These are phyloP conservation scores for Xerus inauris DNA, from an alignment of 2,113 vertebrate species.

Conservation along the genomic window DNA sequence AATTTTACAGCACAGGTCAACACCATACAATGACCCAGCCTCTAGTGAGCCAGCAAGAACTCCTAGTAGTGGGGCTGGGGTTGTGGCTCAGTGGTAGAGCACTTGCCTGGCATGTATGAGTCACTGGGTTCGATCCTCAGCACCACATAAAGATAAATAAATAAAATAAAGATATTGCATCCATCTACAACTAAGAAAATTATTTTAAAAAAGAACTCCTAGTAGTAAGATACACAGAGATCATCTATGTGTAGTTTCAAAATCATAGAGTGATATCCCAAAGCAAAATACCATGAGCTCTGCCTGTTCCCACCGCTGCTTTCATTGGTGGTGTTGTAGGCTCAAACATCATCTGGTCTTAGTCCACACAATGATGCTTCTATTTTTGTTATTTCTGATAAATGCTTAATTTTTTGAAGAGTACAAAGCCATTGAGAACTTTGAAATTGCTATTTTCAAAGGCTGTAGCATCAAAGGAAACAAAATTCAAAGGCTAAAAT, in stretches of 20 bases:
- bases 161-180: too few relatives aligned
- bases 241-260: background rate
- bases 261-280: background rate
- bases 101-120: too few relatives aligned
- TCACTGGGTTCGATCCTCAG: too few relatives aligned
- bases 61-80: too few relatives aligned
- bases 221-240: background rate
- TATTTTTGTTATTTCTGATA: background rate
- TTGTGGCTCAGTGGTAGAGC: too few relatives aligned
- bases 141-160: too few relatives aligned
- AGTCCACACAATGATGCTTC: background rate
- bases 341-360: background rate
- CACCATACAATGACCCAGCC: background rate
- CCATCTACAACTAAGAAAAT: too few relatives aligned
- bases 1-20: background rate
- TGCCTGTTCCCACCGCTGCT: background rate
- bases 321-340: background rate
- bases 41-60: background rate
- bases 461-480: background rate
- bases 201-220: too few relatives aligned
- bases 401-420: slow-evolving; percentile 15
- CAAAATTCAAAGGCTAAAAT: background rate
- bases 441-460: slow-evolving; percentile 7
- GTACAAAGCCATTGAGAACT: background rate
- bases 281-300: background rate